Percentiles rank a stretch among this genome's conserved stretches.
Evolutionary conservation across 1,140 invertebrate species (phyloP).

Genomic region (Euborellia annulipes): DNA sequence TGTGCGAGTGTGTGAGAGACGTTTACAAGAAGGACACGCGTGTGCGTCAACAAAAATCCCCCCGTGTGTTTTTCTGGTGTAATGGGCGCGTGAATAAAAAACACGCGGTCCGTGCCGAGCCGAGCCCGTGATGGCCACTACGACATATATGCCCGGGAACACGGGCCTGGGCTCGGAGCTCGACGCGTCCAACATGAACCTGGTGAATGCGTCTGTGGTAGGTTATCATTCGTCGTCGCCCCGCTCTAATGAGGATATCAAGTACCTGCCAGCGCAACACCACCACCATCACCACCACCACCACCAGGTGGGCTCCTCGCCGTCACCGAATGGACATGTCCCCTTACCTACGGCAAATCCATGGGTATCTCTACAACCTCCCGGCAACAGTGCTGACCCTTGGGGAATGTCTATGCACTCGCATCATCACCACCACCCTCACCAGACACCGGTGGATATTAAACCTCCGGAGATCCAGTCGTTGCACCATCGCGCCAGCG

Average conservation of each 20-base stretch:
- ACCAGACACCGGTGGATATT: slow-evolving; percentile 21
- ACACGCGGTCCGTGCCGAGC: neutral
- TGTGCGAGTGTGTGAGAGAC: too few species aligned
- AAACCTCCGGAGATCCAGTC: slow-evolving; percentile 43
- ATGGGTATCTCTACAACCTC: slow-evolving; percentile 67
- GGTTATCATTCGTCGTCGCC: slow-evolving; percentile 58
- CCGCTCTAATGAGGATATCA: slow-evolving; percentile 77
- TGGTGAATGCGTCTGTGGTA: slow-evolving; percentile 31
- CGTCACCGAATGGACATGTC: slow-evolving; percentile 37
- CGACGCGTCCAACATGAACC: slow-evolving; percentile 57
- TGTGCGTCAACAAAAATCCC: too few species aligned
- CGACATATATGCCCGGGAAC: slow-evolving; percentile 68
- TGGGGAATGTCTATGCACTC: slow-evolving; percentile 59
- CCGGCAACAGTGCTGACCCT: slow-evolving; percentile 44
- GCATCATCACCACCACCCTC: slow-evolving; percentile 35
- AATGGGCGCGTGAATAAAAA: slow-evolving; percentile 13
- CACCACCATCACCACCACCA: slow-evolving; percentile 58
- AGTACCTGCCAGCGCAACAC: slow-evolving; percentile 70
- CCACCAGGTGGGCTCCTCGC: slow-evolving; percentile 45
- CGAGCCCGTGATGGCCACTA: slow-evolving; percentile 48
- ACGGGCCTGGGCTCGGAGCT: slow-evolving; percentile 53
- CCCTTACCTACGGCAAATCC: slow-evolving; percentile 45
- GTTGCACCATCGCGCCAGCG: slow-evolving; percentile 13
- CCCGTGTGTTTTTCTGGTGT: too few species aligned
- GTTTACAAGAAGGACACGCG: too few species aligned